A percentile compares a stretch with the other conserved stretches of the same genome.
Conservation (phyloP, 2,797 vertebrate genomes). For the Gambelia wislizenii region DNA sequence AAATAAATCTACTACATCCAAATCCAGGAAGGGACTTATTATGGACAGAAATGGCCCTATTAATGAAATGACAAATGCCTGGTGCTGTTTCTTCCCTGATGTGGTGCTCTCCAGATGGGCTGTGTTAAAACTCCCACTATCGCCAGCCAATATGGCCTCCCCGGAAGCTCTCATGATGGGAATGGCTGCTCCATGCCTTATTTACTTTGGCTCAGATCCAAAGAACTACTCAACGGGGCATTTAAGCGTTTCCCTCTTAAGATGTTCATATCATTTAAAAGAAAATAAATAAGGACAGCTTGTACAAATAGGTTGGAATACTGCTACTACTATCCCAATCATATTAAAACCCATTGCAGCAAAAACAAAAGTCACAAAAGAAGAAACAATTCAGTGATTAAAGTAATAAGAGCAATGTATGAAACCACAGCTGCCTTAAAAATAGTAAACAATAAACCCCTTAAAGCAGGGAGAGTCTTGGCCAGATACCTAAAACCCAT, state of each 20-base stretch:
- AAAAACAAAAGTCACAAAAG: neutral
- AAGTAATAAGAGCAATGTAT: neutral
- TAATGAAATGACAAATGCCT: neutral
- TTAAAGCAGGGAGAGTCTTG: neutral
- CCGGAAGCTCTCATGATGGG: neutral
- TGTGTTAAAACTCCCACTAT: too few relatives aligned
- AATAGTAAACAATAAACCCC: neutral
- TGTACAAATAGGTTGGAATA: neutral
- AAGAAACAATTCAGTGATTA: neutral
- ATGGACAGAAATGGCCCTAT: neutral
- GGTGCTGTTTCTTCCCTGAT: neutral
- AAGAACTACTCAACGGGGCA: neutral
- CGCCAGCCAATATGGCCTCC: too few relatives aligned
- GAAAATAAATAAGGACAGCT: neutral
- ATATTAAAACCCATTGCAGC: neutral
- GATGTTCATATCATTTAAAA: neutral
- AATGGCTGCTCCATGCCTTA: neutral
- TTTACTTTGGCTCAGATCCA: neutral
- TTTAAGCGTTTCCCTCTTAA: neutral
- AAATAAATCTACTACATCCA: slow-evolving; percentile 13
- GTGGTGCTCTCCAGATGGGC: neutral
- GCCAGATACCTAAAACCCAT: neutral
- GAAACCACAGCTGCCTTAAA: neutral
- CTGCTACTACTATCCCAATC: neutral
- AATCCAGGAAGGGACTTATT: slow-evolving; percentile 5